phyloP scores from a whole-genome alignment of 2,888 invertebrate species.

The Oscheius sp. region DNA sequence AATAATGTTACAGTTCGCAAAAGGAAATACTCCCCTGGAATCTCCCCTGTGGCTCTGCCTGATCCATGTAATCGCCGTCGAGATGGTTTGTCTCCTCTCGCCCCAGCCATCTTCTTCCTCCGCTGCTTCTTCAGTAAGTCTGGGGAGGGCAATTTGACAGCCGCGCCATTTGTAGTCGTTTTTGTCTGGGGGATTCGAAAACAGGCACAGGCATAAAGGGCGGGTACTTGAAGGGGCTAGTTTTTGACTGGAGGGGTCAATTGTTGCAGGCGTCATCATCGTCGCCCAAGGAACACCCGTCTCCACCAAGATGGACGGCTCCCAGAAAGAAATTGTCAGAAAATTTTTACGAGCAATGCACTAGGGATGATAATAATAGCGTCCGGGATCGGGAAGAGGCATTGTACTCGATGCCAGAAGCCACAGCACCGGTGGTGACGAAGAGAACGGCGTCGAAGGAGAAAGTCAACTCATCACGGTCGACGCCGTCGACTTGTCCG shows the following conservation, averaged over 20 bases:
- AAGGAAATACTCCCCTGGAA: constrained; percentile 29
- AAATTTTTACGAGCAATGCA: constrained; percentile 32
- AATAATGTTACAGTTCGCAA: constrained; percentile 37
- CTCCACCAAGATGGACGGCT: constrained; percentile 21
- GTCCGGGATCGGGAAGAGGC: constrained; percentile 27
- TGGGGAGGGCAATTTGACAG: not conserved
- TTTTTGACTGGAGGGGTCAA: too few relatives aligned
- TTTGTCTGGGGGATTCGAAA: not conserved
- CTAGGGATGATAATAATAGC: constrained; percentile 23
- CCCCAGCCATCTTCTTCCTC: constrained; percentile 25
- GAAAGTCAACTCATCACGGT: not conserved
- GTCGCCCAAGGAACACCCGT: constrained; percentile 1
- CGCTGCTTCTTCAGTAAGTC: not conserved
- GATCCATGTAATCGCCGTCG: constrained; percentile 43
- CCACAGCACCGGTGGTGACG: not conserved
- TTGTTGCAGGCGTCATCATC: not conserved
- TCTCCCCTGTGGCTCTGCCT: constrained; percentile 47
- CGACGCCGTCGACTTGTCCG: constrained; percentile 6
- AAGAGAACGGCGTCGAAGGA: not conserved
- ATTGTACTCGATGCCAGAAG: constrained; percentile 22
- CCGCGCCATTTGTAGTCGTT: not conserved
- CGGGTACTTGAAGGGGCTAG: not conserved
- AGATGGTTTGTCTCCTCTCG: constrained; percentile 32
- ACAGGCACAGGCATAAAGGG: not conserved
- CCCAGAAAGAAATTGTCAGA: constrained; percentile 5